These are phyloP conservation scores for Neostethus bicornis DNA, from an alignment of 2,797 vertebrate genomes.

Conservation along the genomic window DNA sequence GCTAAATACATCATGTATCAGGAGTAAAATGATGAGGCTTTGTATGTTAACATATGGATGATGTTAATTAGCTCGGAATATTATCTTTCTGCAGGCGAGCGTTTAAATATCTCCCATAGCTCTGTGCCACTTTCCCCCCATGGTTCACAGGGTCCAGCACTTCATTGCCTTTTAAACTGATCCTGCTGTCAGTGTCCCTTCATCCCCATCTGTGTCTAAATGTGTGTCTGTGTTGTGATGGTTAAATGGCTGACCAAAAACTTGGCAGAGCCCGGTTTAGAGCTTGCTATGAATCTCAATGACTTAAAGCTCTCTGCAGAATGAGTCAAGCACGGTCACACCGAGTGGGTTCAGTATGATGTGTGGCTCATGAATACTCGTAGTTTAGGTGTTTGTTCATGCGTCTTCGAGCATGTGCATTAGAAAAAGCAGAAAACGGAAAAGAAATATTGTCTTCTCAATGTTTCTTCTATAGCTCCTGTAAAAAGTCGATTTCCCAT, in stretches of 20 bases:
- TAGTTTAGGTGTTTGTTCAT: constrained; percentile 26
- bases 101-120: neutral
- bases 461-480: constrained; percentile 15
- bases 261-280: constrained; percentile 64
- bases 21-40: neutral
- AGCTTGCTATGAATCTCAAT: constrained; percentile 73
- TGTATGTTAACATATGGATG: neutral
- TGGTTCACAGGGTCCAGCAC: constrained; percentile 16
- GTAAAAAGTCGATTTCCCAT: constrained; percentile 12
- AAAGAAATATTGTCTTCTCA: neutral
- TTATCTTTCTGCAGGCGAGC: neutral
- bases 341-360: constrained; percentile 53
- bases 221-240: constrained; percentile 23
- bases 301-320: constrained; percentile 65
- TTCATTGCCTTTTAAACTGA: constrained; percentile 30
- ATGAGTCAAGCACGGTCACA: constrained; percentile 62
- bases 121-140: neutral
- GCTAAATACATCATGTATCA: too few species aligned
- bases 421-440: neutral
- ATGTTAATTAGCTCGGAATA: constrained; percentile 5
- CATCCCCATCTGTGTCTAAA: constrained; percentile 25
- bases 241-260: constrained; percentile 65
- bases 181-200: constrained; percentile 15
- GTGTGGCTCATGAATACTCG: constrained; percentile 28
- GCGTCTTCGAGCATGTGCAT: neutral